Evolutionary conservation across 1,140 invertebrate genomes (phyloP).

Genomic region (Chrysomallon squamiferum): DNA sequence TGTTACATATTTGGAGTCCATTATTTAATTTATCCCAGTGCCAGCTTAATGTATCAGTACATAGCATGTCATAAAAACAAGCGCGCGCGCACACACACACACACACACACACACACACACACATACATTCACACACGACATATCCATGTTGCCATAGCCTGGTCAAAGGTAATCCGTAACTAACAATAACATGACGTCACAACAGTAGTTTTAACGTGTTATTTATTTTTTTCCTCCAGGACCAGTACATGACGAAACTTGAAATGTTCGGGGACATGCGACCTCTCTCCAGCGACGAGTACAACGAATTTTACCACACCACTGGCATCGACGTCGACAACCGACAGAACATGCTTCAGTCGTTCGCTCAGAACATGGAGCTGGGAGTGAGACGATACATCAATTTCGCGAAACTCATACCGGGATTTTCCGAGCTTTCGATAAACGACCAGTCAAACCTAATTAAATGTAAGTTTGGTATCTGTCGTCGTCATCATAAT

Average conservation of each 20-base stretch:
- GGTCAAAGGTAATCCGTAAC: too few species aligned
- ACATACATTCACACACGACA: neutral
- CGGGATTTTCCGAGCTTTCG: constrained; percentile 46
- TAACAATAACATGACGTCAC: too few species aligned
- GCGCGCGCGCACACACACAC: neutral
- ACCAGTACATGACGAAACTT: constrained; percentile 29
- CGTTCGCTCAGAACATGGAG: constrained; percentile 44
- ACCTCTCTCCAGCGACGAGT: constrained; percentile 44
- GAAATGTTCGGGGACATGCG: constrained; percentile 45
- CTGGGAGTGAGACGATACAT: constrained; percentile 46
- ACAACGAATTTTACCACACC: constrained; percentile 42
- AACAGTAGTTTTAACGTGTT: too few species aligned
- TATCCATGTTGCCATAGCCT: too few species aligned
- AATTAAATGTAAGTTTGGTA: constrained; percentile 51
- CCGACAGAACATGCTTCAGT: constrained; percentile 36
- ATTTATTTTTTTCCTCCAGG: constrained; percentile 20
- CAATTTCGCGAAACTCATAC: constrained; percentile 48
- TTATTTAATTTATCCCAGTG: too few species aligned
- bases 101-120: neutral
- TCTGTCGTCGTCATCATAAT: neutral
- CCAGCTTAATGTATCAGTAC: too few species aligned
- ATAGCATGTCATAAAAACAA: neutral
- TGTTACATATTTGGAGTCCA: too few species aligned
- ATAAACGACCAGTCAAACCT: constrained; percentile 52
- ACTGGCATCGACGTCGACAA: constrained; percentile 56